Evolutionary conservation across 2,797 vertebrate genomes (phyloP), one percentile per base, ranked within the genome.

Genomic region (Dendrocincla tyrannina): DNA sequence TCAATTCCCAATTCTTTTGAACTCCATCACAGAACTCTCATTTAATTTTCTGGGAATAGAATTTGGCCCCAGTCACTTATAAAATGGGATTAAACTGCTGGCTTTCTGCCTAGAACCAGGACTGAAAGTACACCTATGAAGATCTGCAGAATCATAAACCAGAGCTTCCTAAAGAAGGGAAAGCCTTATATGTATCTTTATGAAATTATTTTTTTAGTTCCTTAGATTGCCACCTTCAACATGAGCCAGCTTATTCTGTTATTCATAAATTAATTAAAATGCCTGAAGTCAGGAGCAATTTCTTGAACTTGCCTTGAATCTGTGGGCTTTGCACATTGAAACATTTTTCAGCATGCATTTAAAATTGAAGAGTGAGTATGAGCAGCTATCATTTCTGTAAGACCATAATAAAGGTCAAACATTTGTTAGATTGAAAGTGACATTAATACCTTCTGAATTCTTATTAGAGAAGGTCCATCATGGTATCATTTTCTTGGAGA

Each of bases 321-420:
- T 41, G 22, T n/a, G 44, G 55, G 70, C 41, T 83, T 93, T 89
- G 85, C 76, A 89, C 86, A 78, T 90, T 91, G 59, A 77, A 95
- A 91, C 12, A 0, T 86, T 94, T 94, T 91, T 35, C 73, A 87
- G 84, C 39, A 41, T 46, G 66, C 79, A 84, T 93, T 96, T 95
- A 72, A 84, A 91, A 91, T 81, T 81, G 85, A 92, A 63, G 78
- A 69, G 64, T 41, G 52, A 87, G 66, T 55, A 85, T 32, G 83
- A 96, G 67, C 88, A 91, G 88, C 91, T 85, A 90, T 96, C 91
- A 70, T 84, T 96, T 96, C 84, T 89, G 55, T 62, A 93, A 84
- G 92, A 86, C 70, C 80, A 85, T 79, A 93, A 94, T 92, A 95
- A 97, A 97, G 96, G 97, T 97, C 96, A 97, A 84, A 67, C 88